Evolutionary conservation across 2,113 vertebrate species (phyloP), one percentile per base, ranked within the genome.

Genomic region (Aphyosemion australe): DNA sequence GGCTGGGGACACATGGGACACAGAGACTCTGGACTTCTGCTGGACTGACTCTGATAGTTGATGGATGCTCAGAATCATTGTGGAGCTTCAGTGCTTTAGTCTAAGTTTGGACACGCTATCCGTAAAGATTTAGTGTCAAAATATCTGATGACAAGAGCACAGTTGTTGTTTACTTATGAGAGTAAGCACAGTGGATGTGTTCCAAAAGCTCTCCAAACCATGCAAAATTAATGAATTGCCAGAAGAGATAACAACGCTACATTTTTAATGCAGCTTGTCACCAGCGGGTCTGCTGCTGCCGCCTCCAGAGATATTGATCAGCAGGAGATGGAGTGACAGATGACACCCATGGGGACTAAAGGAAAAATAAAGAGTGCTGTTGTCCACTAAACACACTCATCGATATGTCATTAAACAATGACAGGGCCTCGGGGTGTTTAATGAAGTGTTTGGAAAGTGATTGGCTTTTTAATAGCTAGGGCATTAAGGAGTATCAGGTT

Each of bases 371-470:
- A 85, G 79, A 85, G 91, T 82, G 80, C 89, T 71, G 77, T 80
- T 64, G 85, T 87, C 84, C 73, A 66, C 82, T 82, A 74, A 88
- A 85, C 78, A 84, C 90, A 85, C 87, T 93, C 94, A 95, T 95
- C 93, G 92, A 94, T 95, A 95, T 94, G 92, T 93, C 95, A 95
- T 94, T 93, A 93, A 93, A 93, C 90, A 94, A 94, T 94, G 92
- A 93, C 89, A 91, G 80, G 82, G 76, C 91, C 92, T 88, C 89
- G 89, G 90, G 90, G 85, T 92, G 90, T 93, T 93, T 94, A 95
- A 95, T 95, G 90, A 94, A 94, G 92, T 95, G 91, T 92, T 95
- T 93, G 92, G 90, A 89, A 84, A 92, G 90, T 88, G 85, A 90
- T 91, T 93, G 89, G 91, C 91, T 87, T 80, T 46, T 91, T 93